These are phyloP conservation scores for Masticophis lateralis DNA, from an alignment of 2,797 vertebrate genomes.

Conservation along the genomic window DNA sequence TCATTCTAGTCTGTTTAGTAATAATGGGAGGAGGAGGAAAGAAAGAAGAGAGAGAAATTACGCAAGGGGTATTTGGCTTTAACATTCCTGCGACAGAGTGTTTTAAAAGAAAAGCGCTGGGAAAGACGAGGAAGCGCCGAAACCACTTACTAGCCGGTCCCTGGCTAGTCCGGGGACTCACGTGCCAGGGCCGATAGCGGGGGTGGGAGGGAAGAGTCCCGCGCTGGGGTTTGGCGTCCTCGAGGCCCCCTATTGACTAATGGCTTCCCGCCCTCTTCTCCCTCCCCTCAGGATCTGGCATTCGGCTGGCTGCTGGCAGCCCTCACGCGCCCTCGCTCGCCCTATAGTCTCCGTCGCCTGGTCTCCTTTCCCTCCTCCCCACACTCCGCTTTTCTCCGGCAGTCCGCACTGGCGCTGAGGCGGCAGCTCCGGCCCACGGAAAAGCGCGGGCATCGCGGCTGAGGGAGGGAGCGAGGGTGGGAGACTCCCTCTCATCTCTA, in stretches of 20 bases:
- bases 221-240: constrained; percentile 26
- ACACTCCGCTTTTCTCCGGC: not conserved
- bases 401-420: constrained; percentile 38
- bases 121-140: not conserved
- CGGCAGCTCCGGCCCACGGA: not conserved
- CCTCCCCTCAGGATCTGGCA: constrained; percentile 41
- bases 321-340: constrained; percentile 25
- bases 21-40: not conserved
- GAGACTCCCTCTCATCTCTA: not conserved
- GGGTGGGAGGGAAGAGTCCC: constrained; percentile 6
- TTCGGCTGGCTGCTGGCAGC: constrained; percentile 58
- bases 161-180: not conserved
- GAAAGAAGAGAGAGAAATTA: not conserved
- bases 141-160: not conserved
- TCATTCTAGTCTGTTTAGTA: not conserved
- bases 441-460: constrained; percentile 13
- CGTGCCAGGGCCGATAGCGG: not conserved
- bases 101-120: not conserved
- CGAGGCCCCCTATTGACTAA: constrained; percentile 47
- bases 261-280: constrained; percentile 40
- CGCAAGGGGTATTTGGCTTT: not conserved
- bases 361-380: not conserved
- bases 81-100: not conserved
- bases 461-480: not conserved
- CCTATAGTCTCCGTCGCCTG: constrained; percentile 11